Conservation (phyloP, 2,113 vertebrate genomes). For the Gnathonemus echidnorhynchus region DNA sequence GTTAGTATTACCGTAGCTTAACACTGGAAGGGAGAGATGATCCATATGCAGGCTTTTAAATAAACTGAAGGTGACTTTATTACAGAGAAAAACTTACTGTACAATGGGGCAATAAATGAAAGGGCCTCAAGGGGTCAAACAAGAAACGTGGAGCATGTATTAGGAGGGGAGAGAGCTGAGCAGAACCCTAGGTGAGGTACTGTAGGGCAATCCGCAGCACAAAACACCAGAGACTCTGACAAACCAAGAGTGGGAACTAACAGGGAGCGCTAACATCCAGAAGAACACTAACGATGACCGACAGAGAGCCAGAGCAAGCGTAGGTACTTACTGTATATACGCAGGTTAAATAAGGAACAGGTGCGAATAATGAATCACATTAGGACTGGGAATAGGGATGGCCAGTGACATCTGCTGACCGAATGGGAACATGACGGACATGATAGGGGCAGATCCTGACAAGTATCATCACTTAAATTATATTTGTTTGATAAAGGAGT, state of each 20-base stretch:
- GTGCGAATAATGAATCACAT: neutral
- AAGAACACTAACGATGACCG: neutral
- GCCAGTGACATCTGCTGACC: neutral
- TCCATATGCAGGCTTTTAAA: neutral
- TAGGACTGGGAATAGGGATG: neutral
- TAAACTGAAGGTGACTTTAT: neutral
- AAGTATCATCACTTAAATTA: neutral
- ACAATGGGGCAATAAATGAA: neutral
- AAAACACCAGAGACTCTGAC: neutral
- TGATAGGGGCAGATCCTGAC: neutral
- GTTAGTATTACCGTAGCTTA: no score
- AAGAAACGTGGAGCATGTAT: neutral
- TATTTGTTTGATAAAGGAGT: neutral
- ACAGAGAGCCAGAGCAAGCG: neutral
- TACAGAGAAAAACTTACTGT: no score
- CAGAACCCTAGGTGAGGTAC: no score
- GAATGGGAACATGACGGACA: neutral
- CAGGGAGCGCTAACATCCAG: neutral
- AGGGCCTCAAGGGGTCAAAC: neutral
- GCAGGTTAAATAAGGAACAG: neutral
- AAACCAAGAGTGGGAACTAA: neutral
- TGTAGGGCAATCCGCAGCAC: neutral
- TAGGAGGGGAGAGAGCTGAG: no score
- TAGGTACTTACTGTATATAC: neutral
- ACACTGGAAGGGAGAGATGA: neutral